Conservation (phyloP, 2,888 invertebrate genomes). For the Drosophila putrida region DNA sequence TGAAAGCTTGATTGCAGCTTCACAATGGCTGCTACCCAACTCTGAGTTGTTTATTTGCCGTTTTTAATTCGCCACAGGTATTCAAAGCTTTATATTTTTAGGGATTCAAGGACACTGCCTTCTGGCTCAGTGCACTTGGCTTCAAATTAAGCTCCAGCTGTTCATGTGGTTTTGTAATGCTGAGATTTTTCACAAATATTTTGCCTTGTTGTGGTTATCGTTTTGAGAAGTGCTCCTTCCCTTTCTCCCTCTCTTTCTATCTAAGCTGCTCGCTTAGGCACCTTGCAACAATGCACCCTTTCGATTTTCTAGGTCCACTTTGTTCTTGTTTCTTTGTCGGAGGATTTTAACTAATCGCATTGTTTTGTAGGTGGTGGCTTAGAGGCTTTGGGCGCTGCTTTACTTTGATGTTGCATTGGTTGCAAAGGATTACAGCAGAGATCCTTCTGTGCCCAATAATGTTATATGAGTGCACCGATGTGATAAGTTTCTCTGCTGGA, state of each 20-base stretch:
- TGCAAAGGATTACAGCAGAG: conserved; percentile 48
- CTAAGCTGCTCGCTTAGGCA: conserved; percentile 47
- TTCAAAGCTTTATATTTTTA: conserved; percentile 32
- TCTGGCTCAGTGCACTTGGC: conserved; percentile 22
- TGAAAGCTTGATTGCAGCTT: conserved; percentile 41
- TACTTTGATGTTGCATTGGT: conserved; percentile 48
- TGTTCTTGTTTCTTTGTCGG: conserved; percentile 52
- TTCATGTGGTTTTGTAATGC: conserved; percentile 23
- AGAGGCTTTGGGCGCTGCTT: conserved; percentile 36
- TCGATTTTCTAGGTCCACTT: conserved; percentile 18
- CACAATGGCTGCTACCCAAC: conserved; percentile 56
- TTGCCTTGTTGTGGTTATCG: conserved; percentile 36
- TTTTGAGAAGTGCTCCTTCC: conserved; percentile 28
- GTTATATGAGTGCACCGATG: background rate
- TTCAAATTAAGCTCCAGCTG: conserved; percentile 46
- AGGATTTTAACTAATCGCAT: conserved; percentile 57
- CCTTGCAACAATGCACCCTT: conserved; percentile 62
- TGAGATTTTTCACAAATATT: conserved; percentile 46
- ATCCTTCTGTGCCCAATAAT: background rate
- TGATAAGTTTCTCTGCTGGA: background rate
- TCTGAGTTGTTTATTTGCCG: conserved; percentile 37
- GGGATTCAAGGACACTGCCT: conserved; percentile 5
- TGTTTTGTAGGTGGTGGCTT: conserved; percentile 64
- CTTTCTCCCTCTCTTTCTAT: background rate
- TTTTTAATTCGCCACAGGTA: conserved; percentile 30